Evolutionary conservation across 2,113 vertebrate species (phyloP).

Genomic region (Vanacampus margaritifer): DNA sequence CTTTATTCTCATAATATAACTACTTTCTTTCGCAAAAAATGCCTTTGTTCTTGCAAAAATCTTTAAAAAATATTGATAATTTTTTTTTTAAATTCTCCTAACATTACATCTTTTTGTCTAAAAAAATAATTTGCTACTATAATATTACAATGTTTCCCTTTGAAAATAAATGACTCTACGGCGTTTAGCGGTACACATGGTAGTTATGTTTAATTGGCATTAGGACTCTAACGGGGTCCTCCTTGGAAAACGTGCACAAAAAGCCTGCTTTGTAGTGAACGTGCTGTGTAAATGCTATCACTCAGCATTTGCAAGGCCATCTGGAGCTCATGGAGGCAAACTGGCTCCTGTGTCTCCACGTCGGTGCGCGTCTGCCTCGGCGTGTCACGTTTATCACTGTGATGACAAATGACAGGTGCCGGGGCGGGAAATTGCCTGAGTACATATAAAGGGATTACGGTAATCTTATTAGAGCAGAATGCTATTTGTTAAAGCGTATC

Average conservation of each 20-base stretch:
- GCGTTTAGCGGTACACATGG: not conserved
- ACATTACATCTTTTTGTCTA: no score
- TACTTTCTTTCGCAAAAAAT: no score
- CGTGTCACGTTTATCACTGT: conserved; percentile 51
- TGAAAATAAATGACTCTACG: no score
- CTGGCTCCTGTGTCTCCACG: conserved; percentile 33
- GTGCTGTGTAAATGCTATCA: conserved; percentile 40
- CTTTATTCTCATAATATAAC: no score
- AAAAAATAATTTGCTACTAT: no score
- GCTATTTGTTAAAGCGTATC: conserved; percentile 54
- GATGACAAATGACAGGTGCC: conserved; percentile 64
- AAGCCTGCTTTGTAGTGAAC: conserved; percentile 27
- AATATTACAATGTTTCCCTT: no score
- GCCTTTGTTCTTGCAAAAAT: no score
- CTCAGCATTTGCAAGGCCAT: conserved; percentile 31
- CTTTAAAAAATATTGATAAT: no score
- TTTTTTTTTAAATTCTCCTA: no score
- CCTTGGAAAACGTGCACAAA: not conserved
- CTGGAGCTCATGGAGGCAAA: conserved; percentile 34
- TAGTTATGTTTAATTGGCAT: not conserved
- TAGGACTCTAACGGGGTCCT: not conserved
- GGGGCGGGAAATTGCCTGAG: conserved; percentile 46
- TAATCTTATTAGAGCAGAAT: conserved; percentile 58
- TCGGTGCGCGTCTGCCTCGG: conserved; percentile 45
- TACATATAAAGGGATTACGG: conserved; percentile 61